Evolutionary conservation across 2,113 vertebrate species (phyloP).

Genomic region (Tautogolabrus adspersus): DNA sequence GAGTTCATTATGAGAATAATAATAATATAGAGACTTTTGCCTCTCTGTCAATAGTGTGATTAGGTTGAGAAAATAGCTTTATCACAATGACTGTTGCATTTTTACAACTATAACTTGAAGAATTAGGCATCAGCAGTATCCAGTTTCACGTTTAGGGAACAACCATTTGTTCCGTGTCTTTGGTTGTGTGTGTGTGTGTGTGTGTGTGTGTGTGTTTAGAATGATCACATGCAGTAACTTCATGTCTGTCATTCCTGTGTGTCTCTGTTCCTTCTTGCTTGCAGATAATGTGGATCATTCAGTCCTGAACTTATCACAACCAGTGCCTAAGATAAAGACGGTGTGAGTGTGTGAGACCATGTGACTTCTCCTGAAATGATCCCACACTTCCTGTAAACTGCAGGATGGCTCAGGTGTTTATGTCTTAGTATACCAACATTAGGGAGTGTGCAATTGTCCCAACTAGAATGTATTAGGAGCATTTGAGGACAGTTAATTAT

Average conservation of each 20-base stretch:
- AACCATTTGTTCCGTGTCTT: background rate
- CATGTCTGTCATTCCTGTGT: conserved; percentile 55
- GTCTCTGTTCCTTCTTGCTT: conserved; percentile 47
- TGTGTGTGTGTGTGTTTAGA: background rate
- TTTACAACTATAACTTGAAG: background rate
- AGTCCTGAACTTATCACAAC: conserved; percentile 6
- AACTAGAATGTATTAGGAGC: background rate
- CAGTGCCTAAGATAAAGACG: conserved; percentile 40
- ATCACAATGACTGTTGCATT: conserved; percentile 25
- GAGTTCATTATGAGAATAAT: conserved; percentile 9
- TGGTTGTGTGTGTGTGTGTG: background rate
- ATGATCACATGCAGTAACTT: conserved; percentile 48
- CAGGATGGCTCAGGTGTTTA: background rate
- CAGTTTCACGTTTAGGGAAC: background rate
- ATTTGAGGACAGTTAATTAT: background rate
- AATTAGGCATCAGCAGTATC: conserved; percentile 15
- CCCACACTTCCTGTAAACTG: background rate
- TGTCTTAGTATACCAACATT: too few relatives aligned
- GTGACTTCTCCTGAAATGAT: background rate
- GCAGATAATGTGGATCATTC: conserved; percentile 40
- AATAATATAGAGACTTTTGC: too few relatives aligned
- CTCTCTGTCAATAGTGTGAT: too few relatives aligned
- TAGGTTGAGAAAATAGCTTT: conserved; percentile 1
- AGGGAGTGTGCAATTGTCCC: background rate
- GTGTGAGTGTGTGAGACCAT: background rate